These are phyloP conservation scores for Paramormyrops kingsleyae DNA, from an alignment of 2,113 vertebrate genomes.

Conservation along the genomic window DNA sequence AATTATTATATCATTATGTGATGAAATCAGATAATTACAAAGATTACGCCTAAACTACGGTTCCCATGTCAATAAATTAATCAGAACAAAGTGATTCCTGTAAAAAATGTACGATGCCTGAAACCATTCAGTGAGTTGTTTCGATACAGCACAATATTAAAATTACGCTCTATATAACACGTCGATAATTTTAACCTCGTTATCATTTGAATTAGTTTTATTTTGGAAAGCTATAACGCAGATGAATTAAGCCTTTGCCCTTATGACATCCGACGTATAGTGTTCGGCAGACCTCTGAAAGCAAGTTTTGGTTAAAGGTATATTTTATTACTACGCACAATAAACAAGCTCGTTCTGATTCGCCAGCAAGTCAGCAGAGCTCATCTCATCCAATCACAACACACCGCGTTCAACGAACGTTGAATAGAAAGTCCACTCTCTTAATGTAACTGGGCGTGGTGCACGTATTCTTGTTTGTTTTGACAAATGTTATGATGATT, in stretches of 20 bases:
- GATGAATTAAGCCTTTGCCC: not conserved
- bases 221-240: not conserved
- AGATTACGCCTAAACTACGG: not conserved
- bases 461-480: not conserved
- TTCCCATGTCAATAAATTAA: not conserved
- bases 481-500: not conserved
- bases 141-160: not conserved
- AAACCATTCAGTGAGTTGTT: not conserved
- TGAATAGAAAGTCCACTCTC: not conserved
- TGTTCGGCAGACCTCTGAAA: not conserved
- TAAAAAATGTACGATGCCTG: not conserved
- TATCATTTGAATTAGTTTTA: not conserved
- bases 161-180: not conserved
- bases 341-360: not conserved
- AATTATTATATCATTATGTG: not conserved
- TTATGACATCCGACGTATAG: not conserved
- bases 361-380: not conserved
- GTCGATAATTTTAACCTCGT: not conserved
- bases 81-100: not conserved
- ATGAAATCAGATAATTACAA: not conserved
- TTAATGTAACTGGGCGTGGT: conserved; percentile 18
- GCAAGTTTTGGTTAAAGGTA: not conserved
- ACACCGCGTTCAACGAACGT: not conserved
- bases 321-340: not conserved
- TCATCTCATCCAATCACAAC: conserved; percentile 1